Percentiles rank a stretch among this genome's conserved stretches.
These are phyloP conservation scores for Drosophila subsilvestris DNA, from an alignment of 2,888 invertebrate species.

Conservation along the genomic window DNA sequence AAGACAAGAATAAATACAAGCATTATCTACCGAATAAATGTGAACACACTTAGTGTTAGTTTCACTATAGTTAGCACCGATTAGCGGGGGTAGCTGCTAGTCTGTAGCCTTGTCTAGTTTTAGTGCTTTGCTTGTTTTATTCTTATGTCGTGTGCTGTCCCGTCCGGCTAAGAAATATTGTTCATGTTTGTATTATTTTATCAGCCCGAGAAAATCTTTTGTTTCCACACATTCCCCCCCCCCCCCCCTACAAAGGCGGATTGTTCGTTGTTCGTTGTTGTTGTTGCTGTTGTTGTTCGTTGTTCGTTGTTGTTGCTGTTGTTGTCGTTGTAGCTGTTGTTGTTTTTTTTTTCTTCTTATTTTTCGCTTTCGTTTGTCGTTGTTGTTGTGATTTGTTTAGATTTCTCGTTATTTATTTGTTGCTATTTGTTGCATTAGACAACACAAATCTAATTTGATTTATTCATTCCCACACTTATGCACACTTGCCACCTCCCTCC, in stretches of 20 bases:
- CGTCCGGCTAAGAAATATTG: conserved; percentile 62
- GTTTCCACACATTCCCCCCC: conserved; percentile 15
- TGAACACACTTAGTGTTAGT: too few relatives aligned
- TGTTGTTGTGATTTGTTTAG: conserved; percentile 67
- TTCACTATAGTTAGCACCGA: too few relatives aligned
- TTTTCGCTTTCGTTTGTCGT: conserved; percentile 33
- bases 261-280: conserved; percentile 17
- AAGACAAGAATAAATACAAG: too few relatives aligned
- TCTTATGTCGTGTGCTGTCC: conserved; percentile 55
- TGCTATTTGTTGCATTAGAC: conserved; percentile 59
- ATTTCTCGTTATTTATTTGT: conserved; percentile 75
- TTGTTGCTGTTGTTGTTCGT: conserved; percentile 32
- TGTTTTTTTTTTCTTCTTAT: conserved; percentile 12
- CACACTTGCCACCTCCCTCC: background rate
- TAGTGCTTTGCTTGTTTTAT: background rate
- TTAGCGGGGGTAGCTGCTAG: background rate
- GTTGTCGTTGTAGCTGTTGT: background rate
- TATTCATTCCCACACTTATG: conserved; percentile 51
- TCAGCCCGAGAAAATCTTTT: conserved; percentile 31
- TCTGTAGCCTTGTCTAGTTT: background rate
- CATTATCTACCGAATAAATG: too few relatives aligned
- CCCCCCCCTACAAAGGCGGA: too few relatives aligned
- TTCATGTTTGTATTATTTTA: conserved; percentile 41
- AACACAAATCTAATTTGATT: conserved; percentile 73
- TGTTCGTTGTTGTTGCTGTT: conserved; percentile 35